A percentile compares a stretch with the other conserved stretches of the same genome.
These are phyloP conservation scores for Recurvirostra avosetta DNA, from an alignment of 2,113 vertebrate genomes.

Conservation along the genomic window DNA sequence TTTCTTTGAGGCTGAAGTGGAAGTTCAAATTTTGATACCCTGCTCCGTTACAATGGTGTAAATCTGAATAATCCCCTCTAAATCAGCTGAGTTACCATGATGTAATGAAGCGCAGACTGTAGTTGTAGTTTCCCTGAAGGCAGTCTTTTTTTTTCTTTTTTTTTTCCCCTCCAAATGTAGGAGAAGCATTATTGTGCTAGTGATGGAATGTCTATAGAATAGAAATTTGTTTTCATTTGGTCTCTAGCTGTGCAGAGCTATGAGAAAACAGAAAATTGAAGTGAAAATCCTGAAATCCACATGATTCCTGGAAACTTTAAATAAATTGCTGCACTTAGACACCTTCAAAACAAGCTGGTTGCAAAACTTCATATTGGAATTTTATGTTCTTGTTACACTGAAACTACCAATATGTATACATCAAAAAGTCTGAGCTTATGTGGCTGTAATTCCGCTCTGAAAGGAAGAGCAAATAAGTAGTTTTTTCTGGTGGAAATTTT, in stretches of 20 bases:
- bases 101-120: neutral
- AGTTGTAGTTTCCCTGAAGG: neutral
- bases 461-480: neutral
- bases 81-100: neutral
- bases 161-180: neutral
- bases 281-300: neutral
- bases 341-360: neutral
- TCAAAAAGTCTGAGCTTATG: neutral
- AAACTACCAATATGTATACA: neutral
- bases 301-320: neutral
- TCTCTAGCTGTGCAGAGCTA: neutral
- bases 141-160: no score
- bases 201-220: neutral
- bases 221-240: neutral
- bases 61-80: neutral
- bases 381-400: neutral
- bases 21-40: neutral
- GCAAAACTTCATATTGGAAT: neutral
- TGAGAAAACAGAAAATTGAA: neutral
- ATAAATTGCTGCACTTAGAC: neutral
- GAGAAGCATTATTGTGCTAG: neutral
- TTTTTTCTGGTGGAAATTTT: neutral
- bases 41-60: neutral
- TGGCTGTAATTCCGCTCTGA: neutral
- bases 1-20: neutral